Percentiles rank a stretch among this genome's conserved stretches.
These are phyloP conservation scores for Aleadryas rufinucha DNA, from an alignment of 2,113 vertebrate genomes.

Conservation along the genomic window DNA sequence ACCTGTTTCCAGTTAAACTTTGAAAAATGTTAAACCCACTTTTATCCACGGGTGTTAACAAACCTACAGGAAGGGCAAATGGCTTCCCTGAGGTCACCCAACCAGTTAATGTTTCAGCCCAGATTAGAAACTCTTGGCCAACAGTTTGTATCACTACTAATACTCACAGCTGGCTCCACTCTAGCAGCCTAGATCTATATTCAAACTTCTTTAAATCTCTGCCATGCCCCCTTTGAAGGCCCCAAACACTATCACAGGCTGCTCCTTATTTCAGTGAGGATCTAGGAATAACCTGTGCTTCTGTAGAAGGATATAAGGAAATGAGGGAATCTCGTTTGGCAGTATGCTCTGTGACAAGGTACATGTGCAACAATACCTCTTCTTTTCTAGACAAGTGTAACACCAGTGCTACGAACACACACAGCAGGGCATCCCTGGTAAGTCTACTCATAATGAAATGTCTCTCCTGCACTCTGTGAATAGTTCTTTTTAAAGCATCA, in stretches of 20 bases:
- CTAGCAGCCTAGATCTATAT: neutral
- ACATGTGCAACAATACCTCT: neutral
- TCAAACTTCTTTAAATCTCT: neutral
- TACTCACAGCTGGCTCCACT: neutral
- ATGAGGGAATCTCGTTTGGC: neutral
- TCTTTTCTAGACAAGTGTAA: neutral
- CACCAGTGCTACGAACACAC: neutral
- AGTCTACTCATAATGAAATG: neutral
- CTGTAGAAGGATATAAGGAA: neutral
- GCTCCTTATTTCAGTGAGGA: neutral
- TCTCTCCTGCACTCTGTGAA: neutral
- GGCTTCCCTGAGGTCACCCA: slow-evolving; percentile 16
- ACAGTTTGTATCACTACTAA: neutral
- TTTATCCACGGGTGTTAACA: neutral
- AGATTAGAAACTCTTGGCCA: slow-evolving; percentile 3
- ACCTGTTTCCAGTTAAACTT: slow-evolving; percentile 21
- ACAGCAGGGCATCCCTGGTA: neutral
- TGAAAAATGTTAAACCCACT: slow-evolving; percentile 12
- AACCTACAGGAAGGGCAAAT: neutral
- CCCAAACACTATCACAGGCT: neutral
- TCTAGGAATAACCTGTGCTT: neutral
- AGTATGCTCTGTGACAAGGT: neutral
- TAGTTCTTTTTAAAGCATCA: neutral
- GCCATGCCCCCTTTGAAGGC: neutral
- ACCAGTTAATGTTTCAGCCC: neutral